Conservation (phyloP, 2,113 vertebrate genomes). For the Tragulus kanchil region DNA sequence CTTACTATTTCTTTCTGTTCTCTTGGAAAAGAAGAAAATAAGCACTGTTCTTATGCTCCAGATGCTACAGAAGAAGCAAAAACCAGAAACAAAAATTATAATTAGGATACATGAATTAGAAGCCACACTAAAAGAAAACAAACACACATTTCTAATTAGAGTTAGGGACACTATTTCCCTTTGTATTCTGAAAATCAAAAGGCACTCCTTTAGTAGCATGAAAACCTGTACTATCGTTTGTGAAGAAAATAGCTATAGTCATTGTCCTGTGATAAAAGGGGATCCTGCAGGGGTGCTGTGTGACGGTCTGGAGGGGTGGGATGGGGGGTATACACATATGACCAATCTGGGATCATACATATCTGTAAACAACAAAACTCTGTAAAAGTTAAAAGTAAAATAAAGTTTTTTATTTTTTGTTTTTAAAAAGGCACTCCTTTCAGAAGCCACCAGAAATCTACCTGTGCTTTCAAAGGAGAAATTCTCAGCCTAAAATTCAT, state of each 20-base stretch:
- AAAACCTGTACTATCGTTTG: too few relatives aligned
- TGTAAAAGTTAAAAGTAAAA: too few relatives aligned
- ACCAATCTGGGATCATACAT: too few relatives aligned
- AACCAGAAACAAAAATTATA: conserved; percentile 61
- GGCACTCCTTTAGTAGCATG: too few relatives aligned
- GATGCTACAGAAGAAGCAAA: conserved; percentile 89
- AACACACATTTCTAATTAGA: conserved; percentile 49
- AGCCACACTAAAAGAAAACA: conserved; percentile 51
- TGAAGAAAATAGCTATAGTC: too few relatives aligned
- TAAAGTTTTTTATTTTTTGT: too few relatives aligned
- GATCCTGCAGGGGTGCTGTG: too few relatives aligned
- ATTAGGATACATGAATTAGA: conserved; percentile 54
- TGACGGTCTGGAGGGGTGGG: too few relatives aligned
- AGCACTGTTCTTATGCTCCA: conserved; percentile 95
- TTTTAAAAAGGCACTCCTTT: not conserved
- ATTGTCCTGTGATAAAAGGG: too few relatives aligned
- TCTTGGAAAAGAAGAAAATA: conserved; percentile 94
- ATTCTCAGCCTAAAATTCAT: conserved; percentile 51
- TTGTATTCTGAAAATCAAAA: conserved; percentile 49
- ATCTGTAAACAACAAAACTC: too few relatives aligned
- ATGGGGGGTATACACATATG: too few relatives aligned
- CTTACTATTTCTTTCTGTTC: conserved; percentile 98
- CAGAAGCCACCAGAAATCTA: conserved; percentile 14
- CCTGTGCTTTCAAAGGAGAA: not conserved
- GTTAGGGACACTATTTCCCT: conserved; percentile 23